Conservation (phyloP, 1,140 invertebrate species). For the Euwallacea similis region DNA sequence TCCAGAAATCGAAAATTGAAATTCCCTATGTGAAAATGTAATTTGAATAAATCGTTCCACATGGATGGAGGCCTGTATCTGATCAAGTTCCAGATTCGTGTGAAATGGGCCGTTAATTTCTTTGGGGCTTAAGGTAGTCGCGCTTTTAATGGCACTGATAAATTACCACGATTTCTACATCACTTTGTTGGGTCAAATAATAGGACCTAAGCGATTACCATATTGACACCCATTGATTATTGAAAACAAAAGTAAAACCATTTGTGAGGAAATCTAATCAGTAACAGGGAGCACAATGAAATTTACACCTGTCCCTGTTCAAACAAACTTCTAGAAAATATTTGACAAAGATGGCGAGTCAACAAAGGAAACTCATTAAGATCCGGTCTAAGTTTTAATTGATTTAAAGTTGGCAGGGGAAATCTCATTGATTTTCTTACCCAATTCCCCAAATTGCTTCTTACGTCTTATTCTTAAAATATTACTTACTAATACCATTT, state of each 20-base stretch:
- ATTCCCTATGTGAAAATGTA: background rate
- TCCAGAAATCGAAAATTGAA: background rate
- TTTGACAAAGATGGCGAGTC: background rate
- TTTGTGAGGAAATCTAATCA: too few relatives aligned
- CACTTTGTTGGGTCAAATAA: too few relatives aligned
- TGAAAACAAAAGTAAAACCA: too few relatives aligned
- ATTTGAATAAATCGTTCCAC: background rate
- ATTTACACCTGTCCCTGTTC: background rate
- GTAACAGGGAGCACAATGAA: too few relatives aligned
- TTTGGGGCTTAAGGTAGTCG: background rate
- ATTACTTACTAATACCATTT: too few relatives aligned
- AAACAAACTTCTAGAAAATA: background rate
- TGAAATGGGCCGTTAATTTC: conserved; percentile 16
- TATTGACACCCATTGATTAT: too few relatives aligned
- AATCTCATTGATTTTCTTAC: background rate
- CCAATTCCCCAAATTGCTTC: background rate
- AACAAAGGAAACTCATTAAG: conserved; percentile 1
- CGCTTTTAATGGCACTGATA: conserved; percentile 6
- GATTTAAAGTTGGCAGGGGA: background rate
- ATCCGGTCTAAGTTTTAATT: conserved; percentile 1
- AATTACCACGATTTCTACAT: background rate
- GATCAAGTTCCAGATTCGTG: conserved; percentile 3
- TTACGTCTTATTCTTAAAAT: background rate
- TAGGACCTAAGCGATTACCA: too few relatives aligned
- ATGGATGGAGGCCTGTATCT: background rate